Evolutionary conservation across 1,140 invertebrate genomes (phyloP), one percentile per base, ranked within the genome.

Genomic region (Orchesella cincta): DNA sequence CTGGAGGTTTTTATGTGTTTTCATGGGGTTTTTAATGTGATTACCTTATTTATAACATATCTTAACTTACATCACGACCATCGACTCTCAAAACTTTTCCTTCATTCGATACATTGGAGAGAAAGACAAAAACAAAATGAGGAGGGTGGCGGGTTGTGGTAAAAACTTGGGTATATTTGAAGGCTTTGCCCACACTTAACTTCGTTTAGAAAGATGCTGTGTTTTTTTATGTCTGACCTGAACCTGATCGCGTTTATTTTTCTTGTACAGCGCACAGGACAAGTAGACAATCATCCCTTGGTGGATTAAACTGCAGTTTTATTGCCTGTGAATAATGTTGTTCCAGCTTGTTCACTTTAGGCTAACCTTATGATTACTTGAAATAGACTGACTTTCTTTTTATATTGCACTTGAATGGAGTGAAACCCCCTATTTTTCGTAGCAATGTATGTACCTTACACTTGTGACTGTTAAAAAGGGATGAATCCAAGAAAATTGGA

Each of bases 31-130:
- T 67, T 67, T 67, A 67, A 67, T 67, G 62, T 67, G 62, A 67
- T 67, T 67, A 67, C 62, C 62, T 67, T 67, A 67, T 67, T 67
- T 67, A 67, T 67, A 67, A 67, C 62, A 67, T 29, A 67, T n/a
- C n/a, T n/a, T n/a, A n/a, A n/a, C n/a, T n/a, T n/a, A n/a, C n/a
- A n/a, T n/a, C n/a, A n/a, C n/a, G n/a, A n/a, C n/a, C n/a, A n/a
- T n/a, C 39, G 39, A 46, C 39, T 12, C 39, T 46, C 39, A 20
- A 46, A 46, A 20, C 20, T 46, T 46, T 20, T 46, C 39, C 20
- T 46, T n/a, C n/a, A n/a, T n/a, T n/a, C n/a, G n/a, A n/a, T n/a
- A n/a, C n/a, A n/a, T n/a, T n/a, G n/a, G n/a, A n/a, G n/a, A n/a
- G n/a, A n/a, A n/a, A n/a, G n/a, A n/a, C n/a, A n/a, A n/a, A n/a